Evolutionary conservation across 2,113 vertebrate species (phyloP).

Genomic region (Origma solitaria): DNA sequence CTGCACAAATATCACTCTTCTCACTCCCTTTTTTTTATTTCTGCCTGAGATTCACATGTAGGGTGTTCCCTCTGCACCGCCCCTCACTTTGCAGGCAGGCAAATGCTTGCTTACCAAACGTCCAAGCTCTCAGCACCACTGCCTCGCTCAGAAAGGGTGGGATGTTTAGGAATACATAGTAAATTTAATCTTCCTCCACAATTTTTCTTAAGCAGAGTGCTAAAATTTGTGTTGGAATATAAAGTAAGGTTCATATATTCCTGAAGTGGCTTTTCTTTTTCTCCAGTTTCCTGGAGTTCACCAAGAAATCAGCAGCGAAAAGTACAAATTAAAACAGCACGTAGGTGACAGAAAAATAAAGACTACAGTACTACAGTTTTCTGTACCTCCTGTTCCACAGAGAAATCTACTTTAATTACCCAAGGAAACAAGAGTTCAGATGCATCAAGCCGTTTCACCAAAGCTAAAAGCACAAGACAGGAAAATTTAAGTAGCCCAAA

Average conservation of each 20-base stretch:
- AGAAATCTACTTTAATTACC: not conserved
- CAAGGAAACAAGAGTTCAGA: not conserved
- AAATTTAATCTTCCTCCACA: constrained; percentile 35
- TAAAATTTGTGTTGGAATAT: constrained; percentile 14
- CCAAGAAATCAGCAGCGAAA: not conserved
- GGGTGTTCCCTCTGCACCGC: not conserved
- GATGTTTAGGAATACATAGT: not conserved
- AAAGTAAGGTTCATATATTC: not conserved
- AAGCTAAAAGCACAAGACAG: not conserved
- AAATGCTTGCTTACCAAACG: not conserved
- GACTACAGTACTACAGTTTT: not conserved
- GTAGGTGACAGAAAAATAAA: not conserved
- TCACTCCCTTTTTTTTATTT: not conserved
- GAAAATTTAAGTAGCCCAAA: not conserved
- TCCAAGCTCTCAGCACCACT: not conserved
- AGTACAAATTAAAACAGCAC: not conserved
- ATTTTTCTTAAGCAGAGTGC: not conserved
- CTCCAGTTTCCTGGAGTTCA: not conserved
- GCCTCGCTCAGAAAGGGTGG: not conserved
- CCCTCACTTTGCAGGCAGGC: not conserved
- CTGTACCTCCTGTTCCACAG: not conserved
- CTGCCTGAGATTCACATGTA: not conserved
- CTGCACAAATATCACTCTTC: not conserved
- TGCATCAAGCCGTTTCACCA: not conserved
- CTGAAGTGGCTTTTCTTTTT: not conserved